phyloP scores from a whole-genome alignment of 2,113 vertebrate genomes.

The Pelobates fuscus region DNA sequence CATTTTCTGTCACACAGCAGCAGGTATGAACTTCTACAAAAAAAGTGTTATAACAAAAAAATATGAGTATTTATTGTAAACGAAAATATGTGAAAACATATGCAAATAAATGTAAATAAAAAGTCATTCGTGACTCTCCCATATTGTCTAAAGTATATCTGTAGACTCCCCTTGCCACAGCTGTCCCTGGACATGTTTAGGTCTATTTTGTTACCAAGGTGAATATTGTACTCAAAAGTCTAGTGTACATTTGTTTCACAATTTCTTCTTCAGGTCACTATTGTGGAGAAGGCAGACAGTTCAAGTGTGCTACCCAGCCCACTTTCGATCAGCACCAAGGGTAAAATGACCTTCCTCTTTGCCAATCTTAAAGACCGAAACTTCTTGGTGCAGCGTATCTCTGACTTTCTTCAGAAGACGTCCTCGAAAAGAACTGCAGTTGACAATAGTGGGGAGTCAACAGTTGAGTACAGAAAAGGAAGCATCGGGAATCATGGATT shows the following conservation, averaged over 20 bases:
- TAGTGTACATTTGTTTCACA: background rate
- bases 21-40: no score
- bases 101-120: no score
- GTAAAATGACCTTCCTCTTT: slow-evolving; percentile 96
- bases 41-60: no score
- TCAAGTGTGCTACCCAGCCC: slow-evolving; percentile 92
- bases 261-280: slow-evolving; percentile 76
- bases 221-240: background rate
- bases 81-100: no score
- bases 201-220: no score
- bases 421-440: slow-evolving; percentile 71
- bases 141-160: no score
- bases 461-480: slow-evolving; percentile 56
- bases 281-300: slow-evolving; percentile 96
- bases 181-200: no score
- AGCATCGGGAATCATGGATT: slow-evolving; percentile 48
- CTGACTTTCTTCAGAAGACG: slow-evolving; percentile 93
- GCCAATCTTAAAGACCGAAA: slow-evolving; percentile 95
- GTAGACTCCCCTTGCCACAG: no score
- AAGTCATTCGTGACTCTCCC: no score
- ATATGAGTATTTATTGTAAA: no score
- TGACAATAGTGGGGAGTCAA: slow-evolving; percentile 45
- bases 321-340: slow-evolving; percentile 95
- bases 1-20: no score
- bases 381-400: slow-evolving; percentile 94